phyloP scores from a whole-genome alignment of 2,797 vertebrate genomes.

The Scleropages formosus region DNA sequence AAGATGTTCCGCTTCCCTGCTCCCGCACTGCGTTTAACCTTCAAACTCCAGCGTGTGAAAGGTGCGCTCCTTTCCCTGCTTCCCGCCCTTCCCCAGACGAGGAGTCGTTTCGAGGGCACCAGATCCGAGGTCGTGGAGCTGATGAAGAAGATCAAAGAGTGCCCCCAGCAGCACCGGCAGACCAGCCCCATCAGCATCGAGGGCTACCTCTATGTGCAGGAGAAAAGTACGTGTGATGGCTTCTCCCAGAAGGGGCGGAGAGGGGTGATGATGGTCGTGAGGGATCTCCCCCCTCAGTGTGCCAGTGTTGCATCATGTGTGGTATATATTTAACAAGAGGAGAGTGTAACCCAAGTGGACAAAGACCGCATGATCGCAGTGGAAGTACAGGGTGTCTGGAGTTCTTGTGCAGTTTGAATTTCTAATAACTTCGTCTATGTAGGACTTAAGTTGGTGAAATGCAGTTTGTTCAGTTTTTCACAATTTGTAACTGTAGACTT shows the following conservation, averaged over 20 bases:
- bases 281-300: no score
- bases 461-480: no score
- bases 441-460: no score
- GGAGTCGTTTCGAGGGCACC: constrained; percentile 91
- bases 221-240: constrained; percentile 81
- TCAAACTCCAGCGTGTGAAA: neutral
- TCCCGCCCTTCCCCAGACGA: constrained; percentile 69
- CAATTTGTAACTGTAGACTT: no score
- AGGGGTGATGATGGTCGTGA: no score
- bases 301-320: no score
- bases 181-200: constrained; percentile 89
- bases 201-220: constrained; percentile 95
- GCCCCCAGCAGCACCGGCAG: constrained; percentile 87
- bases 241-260: neutral
- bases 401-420: no score
- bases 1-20: constrained; percentile 9
- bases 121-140: constrained; percentile 91
- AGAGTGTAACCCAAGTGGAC: no score
- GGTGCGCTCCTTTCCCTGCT: neutral
- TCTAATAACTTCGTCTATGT: no score
- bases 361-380: no score
- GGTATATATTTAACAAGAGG: no score
- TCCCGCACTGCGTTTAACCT: constrained; percentile 17
- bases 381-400: no score
- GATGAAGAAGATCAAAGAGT: constrained; percentile 87